These are phyloP conservation scores for Lathamus discolor DNA, from an alignment of 2,113 vertebrate genomes.

Conservation along the genomic window DNA sequence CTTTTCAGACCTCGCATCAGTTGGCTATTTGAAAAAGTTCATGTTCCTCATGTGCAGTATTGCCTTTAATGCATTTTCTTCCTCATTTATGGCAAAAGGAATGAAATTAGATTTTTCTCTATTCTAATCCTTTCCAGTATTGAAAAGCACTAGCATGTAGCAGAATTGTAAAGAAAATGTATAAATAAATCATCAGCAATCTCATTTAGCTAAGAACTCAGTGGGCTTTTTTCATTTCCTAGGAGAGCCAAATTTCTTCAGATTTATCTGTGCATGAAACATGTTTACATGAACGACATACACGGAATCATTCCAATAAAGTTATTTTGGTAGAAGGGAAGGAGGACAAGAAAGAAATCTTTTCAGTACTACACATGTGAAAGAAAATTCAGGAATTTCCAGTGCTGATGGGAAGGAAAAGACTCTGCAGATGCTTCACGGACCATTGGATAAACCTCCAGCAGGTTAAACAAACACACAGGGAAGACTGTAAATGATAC, in stretches of 20 bases:
- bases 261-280: neutral
- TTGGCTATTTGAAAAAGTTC: neutral
- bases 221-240: neutral
- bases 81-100: neutral
- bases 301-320: neutral
- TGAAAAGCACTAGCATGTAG: neutral
- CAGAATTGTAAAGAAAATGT: neutral
- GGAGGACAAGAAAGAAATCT: neutral
- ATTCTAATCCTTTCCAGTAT: neutral
- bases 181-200: conserved; percentile 13
- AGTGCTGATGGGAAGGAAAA: neutral
- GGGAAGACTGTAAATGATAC: neutral
- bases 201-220: neutral
- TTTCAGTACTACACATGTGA: neutral
- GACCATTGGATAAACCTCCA: conserved; percentile 30
- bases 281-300: neutral
- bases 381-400: neutral
- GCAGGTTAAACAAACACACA: conserved; percentile 49
- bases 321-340: neutral
- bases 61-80: neutral
- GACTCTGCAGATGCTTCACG: conserved; percentile 21
- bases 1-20: neutral
- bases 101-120: neutral
- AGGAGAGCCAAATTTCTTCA: neutral
- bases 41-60: neutral